A percentile compares a stretch with the other conserved stretches of the same genome.
Evolutionary conservation across 1,140 invertebrate genomes (phyloP).

Genomic region (Cotesia chilonis): DNA sequence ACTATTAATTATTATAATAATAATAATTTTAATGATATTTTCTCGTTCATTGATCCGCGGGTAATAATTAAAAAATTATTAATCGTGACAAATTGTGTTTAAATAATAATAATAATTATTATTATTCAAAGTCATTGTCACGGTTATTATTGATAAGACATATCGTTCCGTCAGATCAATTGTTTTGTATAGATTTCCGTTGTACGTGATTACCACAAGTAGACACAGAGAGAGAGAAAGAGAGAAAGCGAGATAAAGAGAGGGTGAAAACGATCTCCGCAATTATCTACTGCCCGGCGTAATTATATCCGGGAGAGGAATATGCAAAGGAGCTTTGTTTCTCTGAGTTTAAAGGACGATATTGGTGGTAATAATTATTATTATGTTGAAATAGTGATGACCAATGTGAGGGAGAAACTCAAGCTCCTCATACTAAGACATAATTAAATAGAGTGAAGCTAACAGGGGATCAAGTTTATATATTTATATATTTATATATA

Average conservation of each 20-base stretch:
- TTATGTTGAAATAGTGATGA: slow-evolving; percentile 3
- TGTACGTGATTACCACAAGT: slow-evolving; percentile 23
- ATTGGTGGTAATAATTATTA: slow-evolving; percentile 5
- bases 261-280: no score
- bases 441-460: no score
- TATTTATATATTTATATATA: neutral
- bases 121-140: slow-evolving; percentile 30
- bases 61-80: neutral
- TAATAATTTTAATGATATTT: neutral
- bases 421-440: no score
- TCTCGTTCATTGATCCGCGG: slow-evolving; percentile 35
- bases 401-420: slow-evolving; percentile 7
- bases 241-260: no score
- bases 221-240: neutral
- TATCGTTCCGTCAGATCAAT: slow-evolving; percentile 40
- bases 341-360: slow-evolving; percentile 3
- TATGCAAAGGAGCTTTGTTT: neutral
- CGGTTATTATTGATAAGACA: slow-evolving; percentile 26
- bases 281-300: no score
- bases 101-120: neutral
- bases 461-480: neutral
- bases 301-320: no score
- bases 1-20: neutral
- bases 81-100: slow-evolving; percentile 13
- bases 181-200: slow-evolving; percentile 40